These are phyloP conservation scores for Eristalis pertinax DNA, from an alignment of 2,888 invertebrate species.

Conservation along the genomic window DNA sequence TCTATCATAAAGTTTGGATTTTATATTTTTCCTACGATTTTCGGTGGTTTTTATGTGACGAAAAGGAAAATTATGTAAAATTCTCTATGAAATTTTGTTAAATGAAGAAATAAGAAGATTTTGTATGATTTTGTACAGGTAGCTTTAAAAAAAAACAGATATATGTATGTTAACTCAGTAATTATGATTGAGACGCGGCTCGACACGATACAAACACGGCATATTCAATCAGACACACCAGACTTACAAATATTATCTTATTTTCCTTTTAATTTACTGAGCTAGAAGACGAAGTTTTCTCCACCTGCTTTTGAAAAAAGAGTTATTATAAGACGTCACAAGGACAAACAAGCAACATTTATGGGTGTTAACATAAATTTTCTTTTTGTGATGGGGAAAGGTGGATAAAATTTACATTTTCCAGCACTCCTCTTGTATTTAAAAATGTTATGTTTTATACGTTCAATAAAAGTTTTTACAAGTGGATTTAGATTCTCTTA, in stretches of 20 bases:
- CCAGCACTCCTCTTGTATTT: constrained; percentile 25
- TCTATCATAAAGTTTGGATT: constrained; percentile 12
- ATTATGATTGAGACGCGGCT: neutral
- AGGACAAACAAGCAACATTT: constrained; percentile 60
- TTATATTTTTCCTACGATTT: constrained; percentile 14
- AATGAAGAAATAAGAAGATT: too few species aligned
- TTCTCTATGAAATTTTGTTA: constrained; percentile 14
- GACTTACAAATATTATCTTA: constrained; percentile 51
- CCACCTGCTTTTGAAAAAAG: constrained; percentile 39
- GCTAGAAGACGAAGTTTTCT: constrained; percentile 44
- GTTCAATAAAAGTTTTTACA: constrained; percentile 63
- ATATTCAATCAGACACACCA: constrained; percentile 50
- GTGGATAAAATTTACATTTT: constrained; percentile 25
- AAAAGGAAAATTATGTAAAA: constrained; percentile 59
- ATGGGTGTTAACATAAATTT: constrained; percentile 60
- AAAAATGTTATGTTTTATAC: constrained; percentile 46
- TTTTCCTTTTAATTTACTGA: constrained; percentile 34
- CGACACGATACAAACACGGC: constrained; percentile 13
- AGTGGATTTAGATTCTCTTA: constrained; percentile 46
- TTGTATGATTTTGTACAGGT: constrained; percentile 16
- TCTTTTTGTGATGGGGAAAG: constrained; percentile 29
- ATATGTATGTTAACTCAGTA: neutral
- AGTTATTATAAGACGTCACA: constrained; percentile 61
- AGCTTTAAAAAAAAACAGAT: too few species aligned
- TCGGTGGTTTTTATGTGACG: constrained; percentile 50